Conservation (phyloP, 2,888 invertebrate species). For the Cheilosia pagana region DNA sequence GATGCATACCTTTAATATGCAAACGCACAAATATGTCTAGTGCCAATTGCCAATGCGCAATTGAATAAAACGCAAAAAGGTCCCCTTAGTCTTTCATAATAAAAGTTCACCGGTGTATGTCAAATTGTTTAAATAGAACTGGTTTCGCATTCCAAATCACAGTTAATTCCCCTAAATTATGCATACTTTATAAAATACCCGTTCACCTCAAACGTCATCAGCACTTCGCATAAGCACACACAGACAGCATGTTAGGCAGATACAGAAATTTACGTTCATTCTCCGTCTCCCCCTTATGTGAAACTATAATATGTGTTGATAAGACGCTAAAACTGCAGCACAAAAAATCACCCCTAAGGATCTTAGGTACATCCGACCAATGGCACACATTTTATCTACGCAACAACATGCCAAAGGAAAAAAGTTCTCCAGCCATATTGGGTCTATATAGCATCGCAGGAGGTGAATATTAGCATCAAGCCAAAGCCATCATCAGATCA, state of each 20-base stretch:
- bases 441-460: constrained; percentile 1
- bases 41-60: no score
- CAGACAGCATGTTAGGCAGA: neutral
- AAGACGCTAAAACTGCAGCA: constrained; percentile 1
- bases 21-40: no score
- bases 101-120: constrained; percentile 22
- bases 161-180: constrained; percentile 22
- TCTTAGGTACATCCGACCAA: neutral
- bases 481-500: constrained; percentile 14
- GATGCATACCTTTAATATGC: no score
- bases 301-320: no score
- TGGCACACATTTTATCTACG: neutral
- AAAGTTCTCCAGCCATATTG: no score
- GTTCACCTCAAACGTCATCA: constrained; percentile 17
- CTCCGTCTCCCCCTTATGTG: no score
- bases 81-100: neutral
- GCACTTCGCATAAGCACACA: neutral
- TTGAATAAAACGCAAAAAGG: constrained; percentile 15
- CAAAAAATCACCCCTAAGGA: constrained; percentile 1
- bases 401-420: constrained; percentile 24
- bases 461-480: constrained; percentile 31
- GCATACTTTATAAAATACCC: constrained; percentile 22
- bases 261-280: neutral
- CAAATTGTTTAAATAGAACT: constrained; percentile 17
- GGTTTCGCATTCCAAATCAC: constrained; percentile 28